phyloP scores from a whole-genome alignment of 2,888 invertebrate genomes.

The Habroteleia sp. region DNA sequence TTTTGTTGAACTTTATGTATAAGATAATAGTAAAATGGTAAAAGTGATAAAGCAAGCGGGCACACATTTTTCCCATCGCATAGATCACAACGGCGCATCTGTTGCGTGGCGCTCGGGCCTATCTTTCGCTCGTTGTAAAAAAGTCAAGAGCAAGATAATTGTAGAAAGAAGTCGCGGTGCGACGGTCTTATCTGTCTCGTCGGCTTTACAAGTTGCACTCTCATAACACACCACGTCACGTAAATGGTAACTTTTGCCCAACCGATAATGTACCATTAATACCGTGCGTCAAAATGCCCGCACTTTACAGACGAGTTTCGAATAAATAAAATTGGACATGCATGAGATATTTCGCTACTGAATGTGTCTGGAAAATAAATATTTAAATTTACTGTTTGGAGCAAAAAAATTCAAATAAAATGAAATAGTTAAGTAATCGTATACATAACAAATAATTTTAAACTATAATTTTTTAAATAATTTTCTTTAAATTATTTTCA shows the following conservation, averaged over 20 bases:
- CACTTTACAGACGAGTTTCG: constrained; percentile 19
- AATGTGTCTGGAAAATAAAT: no score
- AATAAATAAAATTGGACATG: constrained; percentile 28
- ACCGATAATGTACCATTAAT: constrained; percentile 62
- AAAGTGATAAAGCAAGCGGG: constrained; percentile 36
- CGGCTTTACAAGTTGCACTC: constrained; percentile 61
- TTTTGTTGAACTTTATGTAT: constrained; percentile 13
- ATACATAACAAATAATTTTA: no score
- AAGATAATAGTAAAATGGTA: constrained; percentile 47
- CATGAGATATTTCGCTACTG: constrained; percentile 18
- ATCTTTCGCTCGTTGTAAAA: constrained; percentile 57
- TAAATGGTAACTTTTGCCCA: constrained; percentile 57
- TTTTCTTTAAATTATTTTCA: no score
- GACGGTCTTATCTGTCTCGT: constrained; percentile 59
- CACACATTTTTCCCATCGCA: constrained; percentile 55
- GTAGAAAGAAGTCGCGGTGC: constrained; percentile 61
- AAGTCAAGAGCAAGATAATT: constrained; percentile 61
- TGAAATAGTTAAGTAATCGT: no score
- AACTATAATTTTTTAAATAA: no score
- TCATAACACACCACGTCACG: constrained; percentile 57
- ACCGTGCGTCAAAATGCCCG: constrained; percentile 50
- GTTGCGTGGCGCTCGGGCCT: constrained; percentile 52
- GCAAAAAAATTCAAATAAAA: no score
- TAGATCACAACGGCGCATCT: constrained; percentile 61
- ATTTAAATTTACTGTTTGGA: no score